phyloP scores from a whole-genome alignment of 2,797 vertebrate species.

The Sciaenops ocellatus region DNA sequence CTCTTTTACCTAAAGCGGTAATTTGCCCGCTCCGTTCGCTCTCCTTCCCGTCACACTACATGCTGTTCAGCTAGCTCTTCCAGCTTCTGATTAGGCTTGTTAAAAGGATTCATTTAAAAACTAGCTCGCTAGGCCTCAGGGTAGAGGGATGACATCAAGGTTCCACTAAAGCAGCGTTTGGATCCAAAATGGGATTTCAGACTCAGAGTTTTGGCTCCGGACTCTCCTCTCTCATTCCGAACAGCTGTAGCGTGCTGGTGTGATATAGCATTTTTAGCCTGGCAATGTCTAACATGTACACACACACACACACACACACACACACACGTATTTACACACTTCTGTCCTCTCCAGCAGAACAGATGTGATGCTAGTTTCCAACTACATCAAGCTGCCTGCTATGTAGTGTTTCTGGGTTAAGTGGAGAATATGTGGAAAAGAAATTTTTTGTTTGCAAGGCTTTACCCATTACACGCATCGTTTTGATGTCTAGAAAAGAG shows the following conservation, averaged over 20 bases:
- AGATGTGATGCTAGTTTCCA: constrained; percentile 60
- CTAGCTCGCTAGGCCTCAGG: constrained; percentile 62
- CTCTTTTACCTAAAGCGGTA: constrained; percentile 53
- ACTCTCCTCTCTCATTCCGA: constrained; percentile 57
- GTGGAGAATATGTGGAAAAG: constrained; percentile 51
- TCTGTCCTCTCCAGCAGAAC: constrained; percentile 47
- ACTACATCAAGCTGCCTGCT: constrained; percentile 58
- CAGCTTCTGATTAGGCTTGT: constrained; percentile 69
- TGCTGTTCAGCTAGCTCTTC: constrained; percentile 53
- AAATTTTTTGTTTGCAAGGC: constrained; percentile 16
- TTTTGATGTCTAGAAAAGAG: constrained; percentile 32
- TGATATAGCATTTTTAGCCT: constrained; percentile 63
- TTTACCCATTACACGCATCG: constrained; percentile 24
- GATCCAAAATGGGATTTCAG: constrained; percentile 76
- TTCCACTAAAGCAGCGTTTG: constrained; percentile 71
- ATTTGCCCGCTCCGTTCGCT: constrained; percentile 19
- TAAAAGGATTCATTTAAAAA: constrained; percentile 78
- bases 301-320: constrained; percentile 15
- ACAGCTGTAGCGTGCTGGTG: constrained; percentile 65
- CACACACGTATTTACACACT: neutral
- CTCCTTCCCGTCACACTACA: constrained; percentile 31
- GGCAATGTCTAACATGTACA: constrained; percentile 39
- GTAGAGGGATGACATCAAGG: constrained; percentile 70
- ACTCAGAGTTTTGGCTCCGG: constrained; percentile 52
- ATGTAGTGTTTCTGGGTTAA: constrained; percentile 59